Conservation (phyloP, 2,113 vertebrate species). For the Bos taurus region ARS-UCD2.0 NC_037337.1:85259501-85260000, state of each 20-base stretch:
- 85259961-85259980: neutral
- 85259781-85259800: neutral
- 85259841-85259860: constrained; percentile 10
- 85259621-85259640: neutral
- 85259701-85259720: neutral
- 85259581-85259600: neutral
- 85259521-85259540: neutral
- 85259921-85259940: neutral
- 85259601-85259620: neutral
- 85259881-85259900: neutral
- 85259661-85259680: neutral
- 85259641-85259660: constrained; percentile 5
- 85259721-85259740: constrained; percentile 33
- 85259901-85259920: neutral
- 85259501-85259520: neutral
- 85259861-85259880: neutral
- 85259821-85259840: neutral
- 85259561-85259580: neutral
- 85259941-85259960: neutral
- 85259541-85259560: neutral
- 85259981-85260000: neutral
- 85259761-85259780: neutral
- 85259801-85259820: neutral
- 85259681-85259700: neutral
- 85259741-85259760: neutral